Evolutionary conservation across 53 echinoderm and acorn worm species (phyloP).

Genomic region (Temnopleurus reevesii): DNA sequence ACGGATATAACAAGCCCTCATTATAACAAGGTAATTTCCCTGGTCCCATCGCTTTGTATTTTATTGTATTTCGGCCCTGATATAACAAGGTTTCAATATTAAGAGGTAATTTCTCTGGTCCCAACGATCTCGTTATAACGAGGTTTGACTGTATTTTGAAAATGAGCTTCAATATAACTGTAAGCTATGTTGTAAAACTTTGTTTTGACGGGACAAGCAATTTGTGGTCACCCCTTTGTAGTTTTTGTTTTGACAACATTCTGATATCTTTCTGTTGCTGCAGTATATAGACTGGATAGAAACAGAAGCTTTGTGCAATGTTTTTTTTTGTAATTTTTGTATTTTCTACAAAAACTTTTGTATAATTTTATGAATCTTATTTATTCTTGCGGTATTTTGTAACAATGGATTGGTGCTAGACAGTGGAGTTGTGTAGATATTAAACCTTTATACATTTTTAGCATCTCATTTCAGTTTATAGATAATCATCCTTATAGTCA

Average conservation of each 20-base stretch:
- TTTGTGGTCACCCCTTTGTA: neutral
- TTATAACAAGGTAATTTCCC: too few species aligned
- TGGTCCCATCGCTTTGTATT: too few species aligned
- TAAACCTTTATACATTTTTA: neutral
- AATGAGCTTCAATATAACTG: too few species aligned
- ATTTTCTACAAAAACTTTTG: conserved; percentile 6
- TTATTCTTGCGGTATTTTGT: conserved; percentile 10
- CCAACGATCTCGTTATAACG: too few species aligned
- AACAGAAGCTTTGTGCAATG: conserved; percentile 25
- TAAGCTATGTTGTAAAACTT: neutral
- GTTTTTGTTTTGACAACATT: neutral
- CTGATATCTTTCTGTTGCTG: neutral
- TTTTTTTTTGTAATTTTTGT: conserved; percentile 40
- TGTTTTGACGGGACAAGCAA: neutral
- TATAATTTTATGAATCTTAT: neutral
- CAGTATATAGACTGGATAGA: conserved; percentile 12
- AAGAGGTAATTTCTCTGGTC: too few species aligned
- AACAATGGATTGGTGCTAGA: conserved; percentile 25
- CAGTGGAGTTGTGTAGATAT: neutral
- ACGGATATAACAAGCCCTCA: too few species aligned
- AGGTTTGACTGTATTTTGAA: neutral
- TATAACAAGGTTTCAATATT: too few species aligned
- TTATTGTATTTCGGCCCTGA: too few species aligned
- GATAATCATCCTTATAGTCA: too few species aligned
- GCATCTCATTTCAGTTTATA: too few species aligned